Percentiles rank a stretch among this genome's conserved stretches.
Conservation (phyloP, 2,113 vertebrate genomes). For the Hiodon alosoides region DNA sequence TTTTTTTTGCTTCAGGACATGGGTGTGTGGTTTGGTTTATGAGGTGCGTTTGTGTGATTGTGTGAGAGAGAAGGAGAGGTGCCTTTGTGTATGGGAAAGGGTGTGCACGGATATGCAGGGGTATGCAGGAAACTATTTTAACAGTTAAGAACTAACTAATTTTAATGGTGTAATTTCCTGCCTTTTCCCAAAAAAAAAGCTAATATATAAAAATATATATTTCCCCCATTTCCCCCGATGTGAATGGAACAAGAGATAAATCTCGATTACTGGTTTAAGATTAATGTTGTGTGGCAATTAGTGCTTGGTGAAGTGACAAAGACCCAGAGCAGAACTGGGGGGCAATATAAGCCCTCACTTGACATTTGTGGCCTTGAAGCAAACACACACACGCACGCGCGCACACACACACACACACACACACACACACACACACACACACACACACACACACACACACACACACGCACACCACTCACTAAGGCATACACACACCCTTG, state of each 20-base stretch:
- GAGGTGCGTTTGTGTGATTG: too few species aligned
- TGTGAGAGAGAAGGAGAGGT: too few species aligned
- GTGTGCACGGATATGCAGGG: too few species aligned
- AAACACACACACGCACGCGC: constrained; percentile 24
- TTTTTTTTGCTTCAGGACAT: not conserved
- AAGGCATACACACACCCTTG: constrained; percentile 34
- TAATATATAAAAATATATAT: too few species aligned
- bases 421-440: constrained; percentile 33
- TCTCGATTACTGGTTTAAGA: constrained; percentile 33
- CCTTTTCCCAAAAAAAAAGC: too few species aligned
- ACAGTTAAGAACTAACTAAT: too few species aligned
- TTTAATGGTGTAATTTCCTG: too few species aligned
- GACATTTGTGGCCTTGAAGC: constrained; percentile 51
- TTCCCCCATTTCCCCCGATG: not conserved
- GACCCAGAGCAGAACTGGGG: constrained; percentile 19
- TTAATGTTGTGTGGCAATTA: constrained; percentile 20
- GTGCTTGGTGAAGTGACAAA: constrained; percentile 28
- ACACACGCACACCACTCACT: constrained; percentile 28
- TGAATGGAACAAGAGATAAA: constrained; percentile 15
- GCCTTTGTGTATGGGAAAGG: too few species aligned
- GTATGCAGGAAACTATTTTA: too few species aligned
- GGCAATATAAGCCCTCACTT: constrained; percentile 46
- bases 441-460: constrained; percentile 27
- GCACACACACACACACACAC: constrained; percentile 28
- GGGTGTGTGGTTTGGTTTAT: too few species aligned